Conservation (phyloP, 2,797 vertebrate genomes). For the Sebastes taczanowskii region DNA sequence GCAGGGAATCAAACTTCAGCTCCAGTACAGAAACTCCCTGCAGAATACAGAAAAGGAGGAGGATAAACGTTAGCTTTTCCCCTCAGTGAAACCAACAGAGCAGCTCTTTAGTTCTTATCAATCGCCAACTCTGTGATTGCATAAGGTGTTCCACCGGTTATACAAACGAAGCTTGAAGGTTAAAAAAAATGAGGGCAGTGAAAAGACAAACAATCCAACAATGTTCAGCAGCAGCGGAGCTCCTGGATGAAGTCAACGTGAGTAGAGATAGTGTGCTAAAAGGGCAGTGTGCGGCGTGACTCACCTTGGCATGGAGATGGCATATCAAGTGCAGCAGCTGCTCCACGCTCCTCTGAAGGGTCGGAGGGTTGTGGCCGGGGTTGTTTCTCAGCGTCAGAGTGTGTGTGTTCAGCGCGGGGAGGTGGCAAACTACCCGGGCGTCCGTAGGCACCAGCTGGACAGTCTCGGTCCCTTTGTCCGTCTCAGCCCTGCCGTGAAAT, state of each 20-base stretch:
- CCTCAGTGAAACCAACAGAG: constrained; percentile 22
- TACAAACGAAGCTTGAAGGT: constrained; percentile 68
- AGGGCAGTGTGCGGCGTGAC: constrained; percentile 41
- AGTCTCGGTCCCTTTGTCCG: constrained; percentile 70
- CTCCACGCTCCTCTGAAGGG: constrained; percentile 80
- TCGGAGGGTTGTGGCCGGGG: constrained; percentile 63
- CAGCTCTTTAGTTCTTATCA: constrained; percentile 63
- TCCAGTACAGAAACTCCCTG: constrained; percentile 75
- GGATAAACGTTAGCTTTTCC: constrained; percentile 44
- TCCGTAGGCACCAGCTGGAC: constrained; percentile 78
- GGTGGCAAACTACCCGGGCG: constrained; percentile 84
- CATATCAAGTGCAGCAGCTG: constrained; percentile 81
- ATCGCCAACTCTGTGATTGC: constrained; percentile 58
- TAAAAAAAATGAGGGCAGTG: constrained; percentile 36
- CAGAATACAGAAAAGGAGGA: constrained; percentile 40
- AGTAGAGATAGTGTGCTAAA: constrained; percentile 12
- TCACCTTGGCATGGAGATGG: constrained; percentile 77
- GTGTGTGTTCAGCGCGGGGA: constrained; percentile 86
- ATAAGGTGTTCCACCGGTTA: constrained; percentile 73
- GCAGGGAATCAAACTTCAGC: constrained; percentile 71
- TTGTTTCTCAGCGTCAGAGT: constrained; percentile 83
- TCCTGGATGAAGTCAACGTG: constrained; percentile 19
- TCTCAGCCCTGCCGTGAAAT: constrained; percentile 82
- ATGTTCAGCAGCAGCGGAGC: constrained; percentile 29
- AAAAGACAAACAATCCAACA: constrained; percentile 71